Evolutionary conservation across 2,888 invertebrate genomes (phyloP).

Genomic region (Exephanes ischioxanthus): DNA sequence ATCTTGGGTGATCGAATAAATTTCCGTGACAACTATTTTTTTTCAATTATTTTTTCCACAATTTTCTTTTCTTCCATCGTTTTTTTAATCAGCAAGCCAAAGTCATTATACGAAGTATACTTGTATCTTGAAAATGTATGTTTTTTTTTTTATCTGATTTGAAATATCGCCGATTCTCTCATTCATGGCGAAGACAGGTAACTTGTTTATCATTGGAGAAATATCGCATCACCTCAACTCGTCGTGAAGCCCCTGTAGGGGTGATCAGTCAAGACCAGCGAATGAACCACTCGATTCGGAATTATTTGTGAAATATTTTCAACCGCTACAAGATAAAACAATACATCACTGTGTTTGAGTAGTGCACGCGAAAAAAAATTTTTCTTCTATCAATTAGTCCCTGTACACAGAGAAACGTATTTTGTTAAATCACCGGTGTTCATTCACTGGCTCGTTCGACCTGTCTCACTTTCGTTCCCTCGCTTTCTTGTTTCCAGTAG

Average conservation of each 20-base stretch:
- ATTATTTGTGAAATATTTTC: neutral
- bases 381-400: neutral
- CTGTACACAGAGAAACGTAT: neutral
- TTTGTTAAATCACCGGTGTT: neutral
- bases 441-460: constrained; percentile 24
- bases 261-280: neutral
- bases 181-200: neutral
- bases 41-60: neutral
- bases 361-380: no score
- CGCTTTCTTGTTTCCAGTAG: constrained; percentile 63
- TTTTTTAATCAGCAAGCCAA: neutral
- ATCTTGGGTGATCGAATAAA: no score
- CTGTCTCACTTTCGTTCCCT: constrained; percentile 24
- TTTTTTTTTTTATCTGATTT: no score
- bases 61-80: neutral
- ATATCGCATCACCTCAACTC: constrained; percentile 5
- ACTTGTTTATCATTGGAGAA: constrained; percentile 2
- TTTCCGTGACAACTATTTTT: neutral
- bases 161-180: neutral
- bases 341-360: neutral
- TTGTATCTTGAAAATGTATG: neutral
- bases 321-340: neutral
- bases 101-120: neutral
- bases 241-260: neutral
- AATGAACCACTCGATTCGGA: neutral